Conservation (phyloP, 2,888 invertebrate genomes). For the Rambutsinella grinnellia region DNA sequence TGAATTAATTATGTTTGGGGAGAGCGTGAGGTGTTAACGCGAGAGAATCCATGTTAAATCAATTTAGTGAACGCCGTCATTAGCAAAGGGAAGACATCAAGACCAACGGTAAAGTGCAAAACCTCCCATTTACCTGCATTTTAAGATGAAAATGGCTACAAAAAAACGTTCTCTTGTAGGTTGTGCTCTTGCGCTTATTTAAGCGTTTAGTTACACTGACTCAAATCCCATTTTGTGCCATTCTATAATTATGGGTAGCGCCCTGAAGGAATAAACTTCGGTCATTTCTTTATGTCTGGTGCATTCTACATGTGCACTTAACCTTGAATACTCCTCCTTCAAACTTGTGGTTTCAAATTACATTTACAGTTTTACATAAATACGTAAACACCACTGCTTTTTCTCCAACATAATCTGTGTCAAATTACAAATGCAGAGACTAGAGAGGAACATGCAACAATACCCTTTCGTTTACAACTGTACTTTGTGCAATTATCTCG, state of each 20-base stretch:
- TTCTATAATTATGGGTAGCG: background rate
- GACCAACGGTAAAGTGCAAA: no score
- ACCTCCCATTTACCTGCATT: no score
- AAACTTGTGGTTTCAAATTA: constrained; percentile 30
- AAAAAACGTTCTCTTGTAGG: background rate
- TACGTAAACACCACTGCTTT: constrained; percentile 9
- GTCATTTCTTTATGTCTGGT: no score
- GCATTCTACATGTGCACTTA: constrained; percentile 34
- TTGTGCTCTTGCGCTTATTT: background rate
- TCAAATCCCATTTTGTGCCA: background rate
- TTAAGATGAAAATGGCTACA: no score
- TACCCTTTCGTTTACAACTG: constrained; percentile 11
- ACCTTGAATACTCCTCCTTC: constrained; percentile 35
- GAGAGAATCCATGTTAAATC: no score
- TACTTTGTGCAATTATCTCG: constrained; percentile 9
- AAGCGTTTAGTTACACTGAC: background rate
- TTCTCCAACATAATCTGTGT: background rate
- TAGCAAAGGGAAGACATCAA: no score
- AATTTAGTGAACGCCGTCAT: no score
- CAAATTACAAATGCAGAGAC: background rate
- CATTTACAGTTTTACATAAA: constrained; percentile 32
- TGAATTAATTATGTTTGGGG: no score
- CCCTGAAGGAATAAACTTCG: background rate
- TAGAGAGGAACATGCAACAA: constrained; percentile 1
- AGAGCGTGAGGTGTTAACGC: no score